These are phyloP conservation scores for Trichonephila clavipes DNA, from an alignment of 1,140 invertebrate genomes.

Conservation along the genomic window DNA sequence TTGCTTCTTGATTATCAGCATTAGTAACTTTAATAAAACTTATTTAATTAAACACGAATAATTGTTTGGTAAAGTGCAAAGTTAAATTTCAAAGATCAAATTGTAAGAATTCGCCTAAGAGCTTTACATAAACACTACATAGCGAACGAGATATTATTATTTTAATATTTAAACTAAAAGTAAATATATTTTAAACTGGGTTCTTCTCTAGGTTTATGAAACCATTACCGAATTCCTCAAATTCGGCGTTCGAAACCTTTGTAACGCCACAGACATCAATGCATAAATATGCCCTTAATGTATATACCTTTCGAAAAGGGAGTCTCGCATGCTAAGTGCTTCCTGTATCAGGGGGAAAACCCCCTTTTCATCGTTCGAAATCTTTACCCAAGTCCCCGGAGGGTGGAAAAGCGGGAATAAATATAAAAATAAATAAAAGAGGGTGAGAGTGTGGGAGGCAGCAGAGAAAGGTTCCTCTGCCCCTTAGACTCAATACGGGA, in stretches of 20 bases:
- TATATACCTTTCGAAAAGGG: background rate
- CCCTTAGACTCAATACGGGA: slow-evolving; percentile 38
- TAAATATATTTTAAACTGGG: no score
- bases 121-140: no score
- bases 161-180: no score
- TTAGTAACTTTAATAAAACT: no score
- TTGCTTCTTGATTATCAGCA: no score
- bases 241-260: background rate
- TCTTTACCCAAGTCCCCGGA: background rate
- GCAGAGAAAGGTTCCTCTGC: background rate
- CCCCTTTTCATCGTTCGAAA: background rate
- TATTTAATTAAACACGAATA: no score
- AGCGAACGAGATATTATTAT: no score
- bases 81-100: no score
- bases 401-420: background rate
- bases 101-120: no score
- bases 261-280: background rate
- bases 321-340: slow-evolving; percentile 26
- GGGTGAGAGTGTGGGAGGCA: background rate
- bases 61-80: no score
- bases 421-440: slow-evolving; percentile 6
- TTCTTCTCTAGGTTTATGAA: background rate
- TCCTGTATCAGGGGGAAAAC: slow-evolving; percentile 3
- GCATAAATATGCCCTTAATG: background rate
- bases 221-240: background rate